These are phyloP conservation scores for Anolis apletophallus DNA, from an alignment of 2,797 vertebrate genomes.

Conservation along the genomic window DNA sequence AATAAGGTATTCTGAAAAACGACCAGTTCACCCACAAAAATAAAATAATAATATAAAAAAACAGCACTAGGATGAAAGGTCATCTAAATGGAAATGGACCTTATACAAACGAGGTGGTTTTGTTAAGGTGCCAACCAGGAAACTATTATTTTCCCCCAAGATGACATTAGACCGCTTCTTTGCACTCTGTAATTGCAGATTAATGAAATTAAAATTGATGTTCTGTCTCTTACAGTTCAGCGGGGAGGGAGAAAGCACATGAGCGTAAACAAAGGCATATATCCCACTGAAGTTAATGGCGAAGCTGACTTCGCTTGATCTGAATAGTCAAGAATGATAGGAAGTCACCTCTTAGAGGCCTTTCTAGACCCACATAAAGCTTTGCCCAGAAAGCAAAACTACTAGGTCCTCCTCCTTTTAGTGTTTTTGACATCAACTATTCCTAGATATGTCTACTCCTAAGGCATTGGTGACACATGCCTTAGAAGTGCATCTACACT, in stretches of 20 bases:
- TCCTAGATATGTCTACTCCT: neutral
- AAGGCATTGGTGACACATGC: too few species aligned
- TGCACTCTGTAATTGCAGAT: conserved; percentile 19
- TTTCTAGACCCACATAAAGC: neutral
- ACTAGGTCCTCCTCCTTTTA: neutral
- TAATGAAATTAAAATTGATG: conserved; percentile 28
- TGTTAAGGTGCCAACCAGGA: conserved; percentile 15
- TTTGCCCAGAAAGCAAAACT: neutral
- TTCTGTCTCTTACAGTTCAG: conserved; percentile 24
- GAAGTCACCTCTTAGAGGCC: neutral
- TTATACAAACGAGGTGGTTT: conserved; percentile 22
- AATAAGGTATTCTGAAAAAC: conserved; percentile 39
- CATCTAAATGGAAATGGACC: conserved; percentile 38
- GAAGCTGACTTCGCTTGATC: conserved; percentile 12
- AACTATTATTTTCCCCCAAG: neutral
- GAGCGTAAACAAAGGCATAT: conserved; percentile 1
- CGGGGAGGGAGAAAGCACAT: neutral
- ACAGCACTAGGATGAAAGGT: conserved; percentile 5
- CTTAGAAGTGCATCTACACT: too few species aligned
- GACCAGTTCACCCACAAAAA: conserved; percentile 11
- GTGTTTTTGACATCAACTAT: neutral
- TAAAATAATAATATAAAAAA: neutral
- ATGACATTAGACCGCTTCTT: conserved; percentile 20
- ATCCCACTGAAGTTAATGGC: neutral
- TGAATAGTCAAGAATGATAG: neutral